Evolutionary conservation across 2,888 invertebrate genomes (phyloP).

Genomic region (Lysandra bellargus): DNA sequence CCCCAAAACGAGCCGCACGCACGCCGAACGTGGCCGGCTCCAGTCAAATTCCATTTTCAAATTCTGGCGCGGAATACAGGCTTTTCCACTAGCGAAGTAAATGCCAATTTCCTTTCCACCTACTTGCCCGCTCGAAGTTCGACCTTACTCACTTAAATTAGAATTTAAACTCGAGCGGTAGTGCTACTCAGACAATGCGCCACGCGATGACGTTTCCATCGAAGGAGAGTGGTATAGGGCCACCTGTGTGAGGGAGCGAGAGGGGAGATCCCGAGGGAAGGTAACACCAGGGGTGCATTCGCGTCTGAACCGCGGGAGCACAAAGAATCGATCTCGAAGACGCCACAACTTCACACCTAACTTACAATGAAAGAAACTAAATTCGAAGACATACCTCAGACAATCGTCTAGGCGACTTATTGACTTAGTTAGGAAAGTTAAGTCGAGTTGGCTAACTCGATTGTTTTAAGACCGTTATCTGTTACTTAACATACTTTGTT

Average conservation of each 20-base stretch:
- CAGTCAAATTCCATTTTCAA: conserved; percentile 70
- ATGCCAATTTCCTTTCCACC: conserved; percentile 76
- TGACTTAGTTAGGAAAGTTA: conserved; percentile 8
- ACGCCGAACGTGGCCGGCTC: conserved; percentile 52
- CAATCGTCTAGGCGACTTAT: not conserved
- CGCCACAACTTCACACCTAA: conserved; percentile 47
- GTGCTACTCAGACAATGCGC: conserved; percentile 69
- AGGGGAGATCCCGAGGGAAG: conserved; percentile 54
- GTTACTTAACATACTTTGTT: not conserved
- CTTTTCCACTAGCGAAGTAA: conserved; percentile 76
- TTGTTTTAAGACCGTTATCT: not conserved
- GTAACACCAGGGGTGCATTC: conserved; percentile 68
- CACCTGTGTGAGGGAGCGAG: conserved; percentile 52
- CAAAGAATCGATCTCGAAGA: conserved; percentile 76
- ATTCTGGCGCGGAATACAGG: conserved; percentile 75
- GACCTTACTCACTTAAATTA: conserved; percentile 43
- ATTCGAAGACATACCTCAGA: not conserved
- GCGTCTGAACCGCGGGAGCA: conserved; percentile 59
- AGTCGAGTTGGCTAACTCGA: not conserved
- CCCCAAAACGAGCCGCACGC: conserved; percentile 38
- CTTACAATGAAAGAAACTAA: conserved; percentile 18
- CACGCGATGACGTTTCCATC: conserved; percentile 76
- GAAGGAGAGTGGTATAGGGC: conserved; percentile 52
- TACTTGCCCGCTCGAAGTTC: conserved; percentile 48
- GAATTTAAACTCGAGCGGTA: conserved; percentile 48